phyloP scores from a whole-genome alignment of 2,888 invertebrate genomes.

The Chelonus formosanus region DNA sequence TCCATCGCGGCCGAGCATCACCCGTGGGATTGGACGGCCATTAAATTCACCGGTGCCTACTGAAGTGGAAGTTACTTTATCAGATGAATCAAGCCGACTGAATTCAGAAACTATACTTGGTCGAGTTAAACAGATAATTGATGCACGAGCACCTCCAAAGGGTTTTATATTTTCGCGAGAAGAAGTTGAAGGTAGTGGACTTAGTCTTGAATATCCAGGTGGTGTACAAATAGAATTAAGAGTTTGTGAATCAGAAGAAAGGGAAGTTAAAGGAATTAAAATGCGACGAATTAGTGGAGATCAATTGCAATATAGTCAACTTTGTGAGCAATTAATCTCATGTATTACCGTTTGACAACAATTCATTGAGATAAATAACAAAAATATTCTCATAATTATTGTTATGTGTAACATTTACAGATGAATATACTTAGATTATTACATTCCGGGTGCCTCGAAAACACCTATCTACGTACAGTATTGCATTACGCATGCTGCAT shows the following conservation, averaged over 20 bases:
- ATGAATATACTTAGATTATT: slow-evolving; percentile 31
- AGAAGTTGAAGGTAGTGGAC: slow-evolving; percentile 64
- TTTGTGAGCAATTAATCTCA: slow-evolving; percentile 87
- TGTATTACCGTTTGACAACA: slow-evolving; percentile 78
- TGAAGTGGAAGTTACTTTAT: slow-evolving; percentile 77
- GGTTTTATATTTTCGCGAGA: slow-evolving; percentile 69
- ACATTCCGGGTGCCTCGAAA: slow-evolving; percentile 42
- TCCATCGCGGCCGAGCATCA: slow-evolving; percentile 80
- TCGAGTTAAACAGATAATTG: slow-evolving; percentile 81
- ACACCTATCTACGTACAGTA: slow-evolving; percentile 51
- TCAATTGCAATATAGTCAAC: slow-evolving; percentile 84
- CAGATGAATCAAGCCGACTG: slow-evolving; percentile 81
- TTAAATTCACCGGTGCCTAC: slow-evolving; percentile 56
- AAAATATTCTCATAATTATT: neutral
- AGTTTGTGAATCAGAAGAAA: slow-evolving; percentile 77
- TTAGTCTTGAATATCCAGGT: slow-evolving; percentile 80
- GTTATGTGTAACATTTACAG: slow-evolving; percentile 4
- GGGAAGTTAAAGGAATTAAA: slow-evolving; percentile 82
- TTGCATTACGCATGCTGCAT: slow-evolving; percentile 56
- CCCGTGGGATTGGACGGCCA: slow-evolving; percentile 76
- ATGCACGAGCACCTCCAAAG: slow-evolving; percentile 79
- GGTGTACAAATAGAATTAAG: slow-evolving; percentile 88
- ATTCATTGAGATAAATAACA: neutral
- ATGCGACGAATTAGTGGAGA: slow-evolving; percentile 89
- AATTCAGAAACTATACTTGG: slow-evolving; percentile 83